phyloP scores from a whole-genome alignment of 2,888 invertebrate species.

The Agriopis aurantiaria region DNA sequence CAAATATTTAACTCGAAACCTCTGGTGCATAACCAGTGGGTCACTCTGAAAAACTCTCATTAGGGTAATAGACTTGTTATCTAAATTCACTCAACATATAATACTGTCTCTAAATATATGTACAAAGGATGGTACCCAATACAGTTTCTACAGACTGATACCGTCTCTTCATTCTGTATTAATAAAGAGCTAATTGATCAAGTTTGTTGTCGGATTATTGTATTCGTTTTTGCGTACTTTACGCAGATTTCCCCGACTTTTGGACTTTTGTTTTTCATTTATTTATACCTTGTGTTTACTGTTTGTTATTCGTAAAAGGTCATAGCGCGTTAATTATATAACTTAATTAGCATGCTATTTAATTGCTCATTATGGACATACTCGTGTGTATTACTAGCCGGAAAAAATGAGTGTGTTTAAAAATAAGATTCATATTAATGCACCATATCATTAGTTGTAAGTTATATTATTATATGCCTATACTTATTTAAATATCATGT shows the following conservation, averaged over 20 bases:
- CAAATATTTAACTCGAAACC: too few species aligned
- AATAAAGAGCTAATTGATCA: conserved; percentile 63
- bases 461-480: too few species aligned
- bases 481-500: too few species aligned
- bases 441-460: too few species aligned
- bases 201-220: conserved; percentile 45
- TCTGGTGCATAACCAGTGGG: too few species aligned
- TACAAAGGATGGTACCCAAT: conserved; percentile 9
- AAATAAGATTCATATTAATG: too few species aligned
- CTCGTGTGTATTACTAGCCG: too few species aligned
- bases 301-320: neutral
- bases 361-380: neutral
- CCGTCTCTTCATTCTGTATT: conserved; percentile 62
- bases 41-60: too few species aligned
- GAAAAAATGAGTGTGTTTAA: too few species aligned
- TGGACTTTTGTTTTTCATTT: conserved; percentile 15
- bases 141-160: conserved; percentile 50
- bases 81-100: neutral
- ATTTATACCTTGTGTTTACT: neutral
- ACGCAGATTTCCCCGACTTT: conserved; percentile 27
- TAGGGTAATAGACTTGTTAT: too few species aligned
- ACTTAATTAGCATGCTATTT: neutral
- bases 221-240: conserved; percentile 41
- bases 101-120: conserved; percentile 44
- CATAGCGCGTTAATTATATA: neutral